These are phyloP conservation scores for Rousettus leschenaultii DNA, from an alignment of 2,113 vertebrate genomes.

Conservation along the genomic window DNA sequence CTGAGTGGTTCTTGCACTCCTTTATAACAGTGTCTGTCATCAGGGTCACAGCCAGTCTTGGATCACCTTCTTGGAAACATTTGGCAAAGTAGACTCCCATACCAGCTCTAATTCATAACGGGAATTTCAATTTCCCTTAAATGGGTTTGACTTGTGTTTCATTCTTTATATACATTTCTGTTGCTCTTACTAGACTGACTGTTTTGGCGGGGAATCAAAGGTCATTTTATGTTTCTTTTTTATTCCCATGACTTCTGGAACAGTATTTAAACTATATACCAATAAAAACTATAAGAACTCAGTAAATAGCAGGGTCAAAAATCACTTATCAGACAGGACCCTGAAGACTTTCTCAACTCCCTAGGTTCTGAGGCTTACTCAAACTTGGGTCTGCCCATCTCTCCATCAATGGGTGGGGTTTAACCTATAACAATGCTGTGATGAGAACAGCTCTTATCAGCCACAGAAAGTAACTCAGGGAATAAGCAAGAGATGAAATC, in stretches of 20 bases:
- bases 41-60: neutral
- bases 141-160: neutral
- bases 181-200: neutral
- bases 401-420: neutral
- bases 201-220: neutral
- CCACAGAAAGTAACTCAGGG: neutral
- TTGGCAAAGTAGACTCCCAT: neutral
- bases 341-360: neutral
- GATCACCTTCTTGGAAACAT: neutral
- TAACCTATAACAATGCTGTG: neutral
- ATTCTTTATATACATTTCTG: neutral
- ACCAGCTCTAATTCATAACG: neutral
- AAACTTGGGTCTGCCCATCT: neutral
- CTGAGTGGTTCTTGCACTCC: neutral
- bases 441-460: neutral
- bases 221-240: neutral
- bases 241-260: neutral
- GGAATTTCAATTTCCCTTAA: neutral
- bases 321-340: neutral
- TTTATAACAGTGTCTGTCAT: neutral
- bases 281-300: neutral
- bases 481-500: neutral
- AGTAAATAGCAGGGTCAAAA: neutral
- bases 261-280: neutral
- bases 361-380: neutral